Evolutionary conservation across 1,140 invertebrate genomes (phyloP).

Genomic region (Batillaria attramentaria): DNA sequence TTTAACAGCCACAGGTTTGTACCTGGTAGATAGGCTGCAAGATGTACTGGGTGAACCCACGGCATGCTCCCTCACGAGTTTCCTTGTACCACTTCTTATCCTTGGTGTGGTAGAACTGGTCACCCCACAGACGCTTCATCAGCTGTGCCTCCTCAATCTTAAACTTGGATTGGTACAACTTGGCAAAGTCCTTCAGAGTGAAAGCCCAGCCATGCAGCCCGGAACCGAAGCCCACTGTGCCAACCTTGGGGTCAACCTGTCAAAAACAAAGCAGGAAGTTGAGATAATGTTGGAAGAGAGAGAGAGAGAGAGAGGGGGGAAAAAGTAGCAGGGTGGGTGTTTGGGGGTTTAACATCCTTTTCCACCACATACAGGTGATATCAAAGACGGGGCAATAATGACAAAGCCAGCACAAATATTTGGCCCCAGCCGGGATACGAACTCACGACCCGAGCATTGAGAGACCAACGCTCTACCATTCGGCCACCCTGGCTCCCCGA

Average conservation of each 20-base stretch:
- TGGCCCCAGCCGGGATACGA: too few relatives aligned
- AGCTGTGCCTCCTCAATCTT: constrained; percentile 96
- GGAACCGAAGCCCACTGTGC: constrained; percentile 99
- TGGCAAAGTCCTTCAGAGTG: constrained; percentile 98
- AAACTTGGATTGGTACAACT: constrained; percentile 99
- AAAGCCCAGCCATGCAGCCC: constrained; percentile 99
- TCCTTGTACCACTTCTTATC: constrained; percentile 97
- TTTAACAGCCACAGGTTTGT: too few relatives aligned
- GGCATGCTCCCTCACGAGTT: constrained; percentile 88
- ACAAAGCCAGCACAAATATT: too few relatives aligned
- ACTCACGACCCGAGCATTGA: too few relatives aligned
- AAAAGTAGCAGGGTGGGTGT: too few relatives aligned
- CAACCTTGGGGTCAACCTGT: constrained; percentile 94
- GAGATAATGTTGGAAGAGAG: too few relatives aligned
- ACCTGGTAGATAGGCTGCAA: constrained; percentile 99
- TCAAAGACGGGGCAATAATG: too few relatives aligned
- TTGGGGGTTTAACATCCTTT: too few relatives aligned
- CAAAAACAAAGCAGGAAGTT: constrained; percentile 37
- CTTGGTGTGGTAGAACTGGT: constrained; percentile 94
- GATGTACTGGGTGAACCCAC: constrained; percentile 99
- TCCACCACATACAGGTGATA: too few relatives aligned
- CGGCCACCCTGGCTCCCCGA: too few relatives aligned
- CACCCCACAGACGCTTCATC: constrained; percentile 94
- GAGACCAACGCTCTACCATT: too few relatives aligned
- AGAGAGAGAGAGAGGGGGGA: too few relatives aligned